Conservation (phyloP, 2,888 invertebrate genomes). For the Rhamnusium bicolor region DNA sequence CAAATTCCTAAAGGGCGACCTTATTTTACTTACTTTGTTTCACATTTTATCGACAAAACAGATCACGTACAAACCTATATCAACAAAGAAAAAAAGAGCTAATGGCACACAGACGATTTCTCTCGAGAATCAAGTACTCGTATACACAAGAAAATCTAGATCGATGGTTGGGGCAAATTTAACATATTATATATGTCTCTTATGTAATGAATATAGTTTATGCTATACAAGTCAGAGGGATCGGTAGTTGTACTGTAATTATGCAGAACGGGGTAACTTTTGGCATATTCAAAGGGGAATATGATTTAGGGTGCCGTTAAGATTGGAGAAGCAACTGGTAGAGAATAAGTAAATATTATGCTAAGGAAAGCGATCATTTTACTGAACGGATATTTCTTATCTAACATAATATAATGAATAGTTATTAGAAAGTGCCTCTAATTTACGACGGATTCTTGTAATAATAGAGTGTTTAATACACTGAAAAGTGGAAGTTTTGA, state of each 20-base stretch:
- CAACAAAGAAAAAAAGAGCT: slow-evolving; percentile 3
- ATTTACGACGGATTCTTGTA: too few relatives aligned
- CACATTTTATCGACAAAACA: neutral
- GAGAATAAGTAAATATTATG: neutral
- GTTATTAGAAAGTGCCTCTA: too few relatives aligned
- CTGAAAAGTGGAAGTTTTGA: too few relatives aligned
- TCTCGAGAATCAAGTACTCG: slow-evolving; percentile 1
- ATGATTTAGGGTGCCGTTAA: neutral
- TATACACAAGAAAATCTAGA: neutral
- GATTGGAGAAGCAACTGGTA: neutral
- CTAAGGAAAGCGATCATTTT: neutral
- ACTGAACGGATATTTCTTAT: too few relatives aligned
- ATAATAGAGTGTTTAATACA: too few relatives aligned
- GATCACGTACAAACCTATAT: slow-evolving; percentile 11
- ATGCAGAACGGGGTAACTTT: neutral
- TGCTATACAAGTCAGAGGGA: neutral
- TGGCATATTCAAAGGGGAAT: neutral
- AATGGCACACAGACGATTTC: slow-evolving; percentile 2
- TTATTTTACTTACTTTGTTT: neutral
- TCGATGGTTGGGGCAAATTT: neutral
- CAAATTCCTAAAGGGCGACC: neutral
- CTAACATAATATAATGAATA: too few relatives aligned
- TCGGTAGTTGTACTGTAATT: neutral
- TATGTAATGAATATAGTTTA: neutral
- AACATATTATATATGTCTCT: neutral